Evolutionary conservation across 2,797 vertebrate genomes (phyloP), one percentile per base, ranked within the genome.

Genomic region (Macroramphosus scolopax): DNA sequence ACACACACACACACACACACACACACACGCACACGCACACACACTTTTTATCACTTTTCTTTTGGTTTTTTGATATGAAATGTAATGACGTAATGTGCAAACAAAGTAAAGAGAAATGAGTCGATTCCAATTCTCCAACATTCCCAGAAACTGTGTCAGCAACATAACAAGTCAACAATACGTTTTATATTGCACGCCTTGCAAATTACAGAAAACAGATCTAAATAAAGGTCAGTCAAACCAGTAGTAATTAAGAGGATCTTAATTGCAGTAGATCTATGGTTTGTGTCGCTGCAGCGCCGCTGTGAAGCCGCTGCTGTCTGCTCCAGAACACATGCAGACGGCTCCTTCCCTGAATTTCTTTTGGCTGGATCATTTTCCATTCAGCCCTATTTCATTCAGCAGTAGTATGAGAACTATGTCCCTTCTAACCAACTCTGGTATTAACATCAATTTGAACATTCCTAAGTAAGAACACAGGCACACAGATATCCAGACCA

Each of bases 361-460:
- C 78, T 65, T 75, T 79, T 83, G 82, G 82, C 79, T 65, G 50
- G 65, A 59, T 62, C 46, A 63, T 80, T 88, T 89, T 87, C 83
- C 84, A 80, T 67, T 42, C 41, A 64, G 60, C 39, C 14, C 31
- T 65, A 72, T 78, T 78, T 79, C 57, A 70, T 76, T 60, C 67
- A 46, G 56, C 15, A 22, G 59, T 45, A 74, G 72, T 78, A 82
- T 78, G 73, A 81, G 64, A 85, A 79, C 56, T 77, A 81, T 78
- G 65, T 82, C 59, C 62, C 72, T 58, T 47, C 72, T 59, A 81
- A 85, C 83, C 81, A 80, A 81, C 76, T 78, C 81, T 83, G 83
- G 75, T 81, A 82, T 88, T 82, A 85, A 71, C 77, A 81, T 83
- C 78, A 82, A 78, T 83, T 76, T 72, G 41, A 75, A 67, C 74